Percentiles rank a stretch among this genome's conserved stretches.
phyloP scores from a whole-genome alignment of 1,140 invertebrate species.

The Kradibia gibbosae region DNA sequence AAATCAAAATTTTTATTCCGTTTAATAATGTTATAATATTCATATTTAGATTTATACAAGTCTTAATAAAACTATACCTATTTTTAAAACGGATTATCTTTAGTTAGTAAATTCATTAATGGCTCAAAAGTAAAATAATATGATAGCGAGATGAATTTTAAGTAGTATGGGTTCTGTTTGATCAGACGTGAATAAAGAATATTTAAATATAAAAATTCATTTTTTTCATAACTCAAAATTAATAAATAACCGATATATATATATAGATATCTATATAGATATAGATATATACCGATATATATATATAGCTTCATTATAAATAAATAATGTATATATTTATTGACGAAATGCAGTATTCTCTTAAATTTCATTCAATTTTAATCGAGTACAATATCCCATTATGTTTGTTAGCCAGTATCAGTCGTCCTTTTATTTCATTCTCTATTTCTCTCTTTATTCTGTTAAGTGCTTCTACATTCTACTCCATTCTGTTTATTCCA shows the following conservation, averaged over 20 bases:
- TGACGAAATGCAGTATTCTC: neutral
- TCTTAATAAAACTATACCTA: too few relatives aligned
- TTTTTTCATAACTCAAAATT: constrained; percentile 11
- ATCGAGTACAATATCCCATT: constrained; percentile 9
- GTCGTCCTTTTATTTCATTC: neutral
- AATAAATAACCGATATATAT: constrained; percentile 22
- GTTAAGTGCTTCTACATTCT: neutral
- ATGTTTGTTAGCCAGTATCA: neutral
- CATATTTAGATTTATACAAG: too few relatives aligned
- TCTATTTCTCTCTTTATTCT: neutral
- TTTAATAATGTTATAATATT: too few relatives aligned
- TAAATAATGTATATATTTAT: constrained; percentile 43
- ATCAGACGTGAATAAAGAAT: neutral
- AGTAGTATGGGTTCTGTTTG: neutral
- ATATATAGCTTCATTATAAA: constrained; percentile 32
- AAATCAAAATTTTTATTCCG: too few relatives aligned
- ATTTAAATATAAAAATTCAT: neutral
- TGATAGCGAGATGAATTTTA: neutral
- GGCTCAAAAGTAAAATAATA: neutral
- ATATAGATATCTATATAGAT: constrained; percentile 30
- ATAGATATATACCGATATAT: too few relatives aligned
- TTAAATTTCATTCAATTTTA: constrained; percentile 23
- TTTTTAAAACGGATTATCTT: too few relatives aligned
- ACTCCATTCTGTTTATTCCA: neutral
- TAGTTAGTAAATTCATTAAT: too few relatives aligned